Conservation (phyloP, 2,797 vertebrate species). For the Galagoides demidoff region DNA sequence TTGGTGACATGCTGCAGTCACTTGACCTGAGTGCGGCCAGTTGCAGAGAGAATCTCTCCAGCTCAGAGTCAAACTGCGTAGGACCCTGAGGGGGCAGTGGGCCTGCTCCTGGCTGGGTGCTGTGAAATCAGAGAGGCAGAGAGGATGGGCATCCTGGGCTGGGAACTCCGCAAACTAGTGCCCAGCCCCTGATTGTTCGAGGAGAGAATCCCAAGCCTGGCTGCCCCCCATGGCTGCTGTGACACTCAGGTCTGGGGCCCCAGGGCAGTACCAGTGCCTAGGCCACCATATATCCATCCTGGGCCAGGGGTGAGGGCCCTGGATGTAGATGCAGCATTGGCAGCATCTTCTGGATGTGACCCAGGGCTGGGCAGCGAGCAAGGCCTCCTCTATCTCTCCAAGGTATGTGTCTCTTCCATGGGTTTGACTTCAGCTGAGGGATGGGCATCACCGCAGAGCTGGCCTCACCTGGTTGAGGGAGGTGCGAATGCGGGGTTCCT, state of each 20-base stretch:
- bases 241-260: neutral
- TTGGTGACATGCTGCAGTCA: neutral
- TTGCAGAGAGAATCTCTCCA: neutral
- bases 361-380: fast-evolving
- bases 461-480: neutral
- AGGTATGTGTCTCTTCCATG: fast-evolving
- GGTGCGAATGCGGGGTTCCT: neutral
- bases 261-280: neutral
- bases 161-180: neutral
- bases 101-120: neutral
- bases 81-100: too few species aligned
- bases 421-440: neutral
- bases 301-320: fast-evolving
- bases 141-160: too few species aligned
- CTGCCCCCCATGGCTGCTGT: fast-evolving
- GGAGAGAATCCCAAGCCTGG: neutral
- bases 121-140: neutral
- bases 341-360: neutral
- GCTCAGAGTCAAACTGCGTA: neutral
- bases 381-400: fast-evolving
- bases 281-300: too few species aligned
- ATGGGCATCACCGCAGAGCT: neutral
- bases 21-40: neutral
- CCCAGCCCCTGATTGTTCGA: neutral
- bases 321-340: neutral